These are phyloP conservation scores for Mythimna pallens DNA, from an alignment of 2,888 invertebrate species.

Conservation along the genomic window DNA sequence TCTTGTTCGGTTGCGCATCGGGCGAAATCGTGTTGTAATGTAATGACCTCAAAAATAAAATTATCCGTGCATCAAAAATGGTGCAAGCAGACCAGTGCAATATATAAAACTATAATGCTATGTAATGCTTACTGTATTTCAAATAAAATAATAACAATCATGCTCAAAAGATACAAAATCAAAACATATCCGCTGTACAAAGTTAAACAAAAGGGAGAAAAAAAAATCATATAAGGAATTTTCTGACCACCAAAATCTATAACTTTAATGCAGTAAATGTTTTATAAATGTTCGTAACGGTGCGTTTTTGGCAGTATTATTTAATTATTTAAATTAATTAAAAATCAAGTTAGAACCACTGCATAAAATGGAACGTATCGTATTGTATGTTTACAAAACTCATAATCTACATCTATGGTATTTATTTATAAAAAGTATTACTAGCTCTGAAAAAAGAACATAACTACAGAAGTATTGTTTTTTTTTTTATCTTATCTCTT, in stretches of 20 bases:
- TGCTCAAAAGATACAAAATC: constrained; percentile 5
- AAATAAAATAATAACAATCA: neutral
- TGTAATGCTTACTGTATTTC: neutral
- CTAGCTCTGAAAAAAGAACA: constrained; percentile 27
- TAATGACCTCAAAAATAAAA: constrained; percentile 82
- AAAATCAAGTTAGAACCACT: neutral
- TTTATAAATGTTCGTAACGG: neutral
- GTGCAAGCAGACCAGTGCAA: constrained; percentile 27
- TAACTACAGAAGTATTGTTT: too few species aligned
- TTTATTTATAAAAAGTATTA: constrained; percentile 43
- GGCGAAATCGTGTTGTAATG: constrained; percentile 76
- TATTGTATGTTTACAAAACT: constrained; percentile 45
- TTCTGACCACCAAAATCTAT: too few species aligned
- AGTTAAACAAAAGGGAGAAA: neutral
- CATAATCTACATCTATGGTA: constrained; percentile 20
- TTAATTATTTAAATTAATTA: neutral
- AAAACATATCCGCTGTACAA: neutral
- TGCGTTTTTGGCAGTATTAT: neutral
- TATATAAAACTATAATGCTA: neutral
- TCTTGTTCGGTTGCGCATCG: constrained; percentile 80
- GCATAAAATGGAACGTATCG: constrained; percentile 41
- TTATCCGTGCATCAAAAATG: constrained; percentile 54
- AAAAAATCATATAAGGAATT: neutral
- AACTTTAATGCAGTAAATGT: neutral
- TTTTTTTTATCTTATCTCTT: neutral